A percentile compares a stretch with the other conserved stretches of the same genome.
These are phyloP conservation scores for Dryobates pubescens DNA, from an alignment of 2,797 vertebrate species.

Conservation along the genomic window DNA sequence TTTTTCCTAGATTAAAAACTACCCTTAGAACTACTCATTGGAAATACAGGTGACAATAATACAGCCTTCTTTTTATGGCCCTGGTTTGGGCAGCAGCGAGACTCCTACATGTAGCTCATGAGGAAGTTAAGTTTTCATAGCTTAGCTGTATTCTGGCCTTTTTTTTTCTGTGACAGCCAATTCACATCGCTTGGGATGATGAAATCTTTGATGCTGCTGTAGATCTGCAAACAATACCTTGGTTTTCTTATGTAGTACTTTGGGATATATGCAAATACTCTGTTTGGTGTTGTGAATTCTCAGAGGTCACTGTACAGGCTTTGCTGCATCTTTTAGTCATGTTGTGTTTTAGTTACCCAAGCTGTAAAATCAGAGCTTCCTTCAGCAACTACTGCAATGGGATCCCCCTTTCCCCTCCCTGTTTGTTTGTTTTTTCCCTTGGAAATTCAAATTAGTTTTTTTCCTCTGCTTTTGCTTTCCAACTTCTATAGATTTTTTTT, in stretches of 20 bases:
- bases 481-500: neutral
- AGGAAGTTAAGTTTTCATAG: neutral
- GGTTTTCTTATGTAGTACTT: neutral
- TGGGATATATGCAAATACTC: neutral
- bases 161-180: neutral
- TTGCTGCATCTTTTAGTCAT: neutral
- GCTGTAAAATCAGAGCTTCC: neutral
- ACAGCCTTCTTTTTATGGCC: neutral
- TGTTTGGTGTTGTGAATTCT: neutral
- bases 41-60: rapidly evolving
- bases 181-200: neutral
- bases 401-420: neutral
- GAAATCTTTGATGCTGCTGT: neutral
- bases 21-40: neutral
- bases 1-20: neutral
- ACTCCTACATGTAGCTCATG: neutral
- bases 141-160: neutral
- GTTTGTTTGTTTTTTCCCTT: neutral
- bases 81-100: neutral
- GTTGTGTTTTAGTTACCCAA: neutral
- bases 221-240: neutral
- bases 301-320: neutral
- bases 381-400: neutral
- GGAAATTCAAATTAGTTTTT: neutral
- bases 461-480: neutral